Conservation (phyloP, 2,888 invertebrate genomes). For the Timandra comae region DNA sequence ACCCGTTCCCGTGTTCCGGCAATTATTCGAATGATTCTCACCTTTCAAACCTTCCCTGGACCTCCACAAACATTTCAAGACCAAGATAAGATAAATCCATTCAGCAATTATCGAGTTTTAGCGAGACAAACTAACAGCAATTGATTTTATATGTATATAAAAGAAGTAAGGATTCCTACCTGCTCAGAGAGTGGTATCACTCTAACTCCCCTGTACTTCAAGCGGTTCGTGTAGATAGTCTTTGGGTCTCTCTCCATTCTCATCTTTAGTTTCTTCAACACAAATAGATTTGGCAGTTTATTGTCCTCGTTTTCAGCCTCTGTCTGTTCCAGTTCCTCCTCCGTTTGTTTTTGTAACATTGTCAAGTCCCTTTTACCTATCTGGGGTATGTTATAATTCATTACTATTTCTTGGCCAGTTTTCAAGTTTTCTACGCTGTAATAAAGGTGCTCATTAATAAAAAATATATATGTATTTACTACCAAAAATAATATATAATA, state of each 20-base stretch:
- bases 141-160: too few relatives aligned
- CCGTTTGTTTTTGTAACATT: background rate
- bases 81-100: too few relatives aligned
- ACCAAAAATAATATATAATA: too few relatives aligned
- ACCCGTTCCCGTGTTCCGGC: too few relatives aligned
- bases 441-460: too few relatives aligned
- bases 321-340: slow-evolving; percentile 1
- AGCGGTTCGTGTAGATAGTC: slow-evolving; percentile 32
- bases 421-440: slow-evolving; percentile 45
- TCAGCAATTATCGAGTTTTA: too few relatives aligned
- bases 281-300: slow-evolving; percentile 29
- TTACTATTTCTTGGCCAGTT: slow-evolving; percentile 42
- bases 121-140: too few relatives aligned
- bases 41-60: too few relatives aligned
- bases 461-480: too few relatives aligned
- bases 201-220: slow-evolving; percentile 51
- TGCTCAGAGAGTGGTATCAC: slow-evolving; percentile 25
- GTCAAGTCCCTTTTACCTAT: slow-evolving; percentile 26
- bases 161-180: slow-evolving; percentile 21
- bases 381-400: slow-evolving; percentile 33
- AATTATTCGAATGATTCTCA: too few relatives aligned
- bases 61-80: too few relatives aligned
- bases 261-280: slow-evolving; percentile 36
- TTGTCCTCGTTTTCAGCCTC: slow-evolving; percentile 2
- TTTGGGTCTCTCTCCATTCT: slow-evolving; percentile 29